Conservation (phyloP, 2,797 vertebrate genomes). For the Gymnoscopelus braueri region DNA sequence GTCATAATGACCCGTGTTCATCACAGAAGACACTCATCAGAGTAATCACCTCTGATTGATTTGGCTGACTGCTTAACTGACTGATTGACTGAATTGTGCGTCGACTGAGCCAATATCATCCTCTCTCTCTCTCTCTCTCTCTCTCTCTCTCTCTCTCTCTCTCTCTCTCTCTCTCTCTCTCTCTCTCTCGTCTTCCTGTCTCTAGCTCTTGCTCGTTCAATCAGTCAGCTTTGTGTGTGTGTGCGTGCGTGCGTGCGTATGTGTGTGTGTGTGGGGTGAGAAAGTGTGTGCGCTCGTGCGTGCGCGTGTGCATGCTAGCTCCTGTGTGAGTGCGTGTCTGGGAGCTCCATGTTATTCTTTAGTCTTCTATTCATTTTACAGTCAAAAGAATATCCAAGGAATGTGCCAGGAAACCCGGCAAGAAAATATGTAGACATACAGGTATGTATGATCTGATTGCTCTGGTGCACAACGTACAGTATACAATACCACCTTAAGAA, state of each 20-base stretch:
- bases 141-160: neutral
- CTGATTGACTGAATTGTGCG: slow-evolving; percentile 74
- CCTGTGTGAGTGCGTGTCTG: slow-evolving; percentile 36
- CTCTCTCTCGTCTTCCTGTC: slow-evolving; percentile 38
- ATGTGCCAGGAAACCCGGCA: slow-evolving; percentile 99
- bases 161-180: slow-evolving; percentile 37
- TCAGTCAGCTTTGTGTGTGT: slow-evolving; percentile 67
- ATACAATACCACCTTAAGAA: slow-evolving; percentile 30
- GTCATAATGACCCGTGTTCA: slow-evolving; percentile 85
- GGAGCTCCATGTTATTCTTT: slow-evolving; percentile 99
- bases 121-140: neutral
- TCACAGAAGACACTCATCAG: slow-evolving; percentile 73
- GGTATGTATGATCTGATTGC: slow-evolving; percentile 96
- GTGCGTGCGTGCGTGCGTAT: slow-evolving; percentile 88
- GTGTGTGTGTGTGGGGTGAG: slow-evolving; percentile 25
- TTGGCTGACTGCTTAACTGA: slow-evolving; percentile 61
- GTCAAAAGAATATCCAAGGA: slow-evolving; percentile 99
- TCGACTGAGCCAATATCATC: slow-evolving; percentile 61
- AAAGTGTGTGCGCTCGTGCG: slow-evolving; percentile 61
- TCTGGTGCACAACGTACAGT: slow-evolving; percentile 45
- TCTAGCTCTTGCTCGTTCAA: slow-evolving; percentile 75
- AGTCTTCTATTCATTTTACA: slow-evolving; percentile 99
- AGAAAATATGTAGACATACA: slow-evolving; percentile 99
- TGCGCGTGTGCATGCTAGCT: neutral
- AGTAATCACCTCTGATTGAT: slow-evolving; percentile 70